Conservation (phyloP, 2,113 vertebrate species). For the Onychorhynchus coronatus region DNA sequence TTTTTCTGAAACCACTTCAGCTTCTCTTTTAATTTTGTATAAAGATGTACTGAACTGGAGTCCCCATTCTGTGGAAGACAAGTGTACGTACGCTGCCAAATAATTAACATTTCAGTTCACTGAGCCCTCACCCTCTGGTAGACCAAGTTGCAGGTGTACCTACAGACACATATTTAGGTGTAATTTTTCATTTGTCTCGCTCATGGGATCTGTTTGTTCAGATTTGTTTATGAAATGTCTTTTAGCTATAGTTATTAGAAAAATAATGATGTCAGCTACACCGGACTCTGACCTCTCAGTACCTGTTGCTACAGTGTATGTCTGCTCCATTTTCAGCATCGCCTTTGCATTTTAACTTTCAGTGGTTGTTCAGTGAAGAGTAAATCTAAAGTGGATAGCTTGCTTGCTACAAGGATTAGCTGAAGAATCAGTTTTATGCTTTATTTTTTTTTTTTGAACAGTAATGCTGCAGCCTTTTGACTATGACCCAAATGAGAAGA, state of each 20-base stretch:
- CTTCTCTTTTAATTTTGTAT: background rate
- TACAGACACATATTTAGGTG: background rate
- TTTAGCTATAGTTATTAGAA: background rate
- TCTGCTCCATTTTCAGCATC: background rate
- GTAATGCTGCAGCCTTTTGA: constrained; percentile 99
- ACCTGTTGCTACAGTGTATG: background rate
- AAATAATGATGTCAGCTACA: background rate
- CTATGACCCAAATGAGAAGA: constrained; percentile 98
- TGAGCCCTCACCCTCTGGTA: background rate
- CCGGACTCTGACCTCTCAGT: background rate
- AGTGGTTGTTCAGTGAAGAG: background rate
- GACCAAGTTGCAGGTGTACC: background rate
- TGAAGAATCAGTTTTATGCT: background rate
- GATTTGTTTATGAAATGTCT: background rate
- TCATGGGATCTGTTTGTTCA: background rate
- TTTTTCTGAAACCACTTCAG: background rate
- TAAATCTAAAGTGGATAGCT: background rate
- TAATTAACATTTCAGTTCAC: background rate
- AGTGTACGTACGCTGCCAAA: background rate
- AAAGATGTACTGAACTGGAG: background rate
- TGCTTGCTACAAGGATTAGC: background rate
- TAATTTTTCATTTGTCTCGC: background rate
- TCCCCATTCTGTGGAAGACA: background rate
- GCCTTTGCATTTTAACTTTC: background rate
- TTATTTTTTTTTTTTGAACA: constrained; percentile 62